These are phyloP conservation scores for Agriopis marginaria DNA, from an alignment of 2,888 invertebrate genomes.

Conservation along the genomic window DNA sequence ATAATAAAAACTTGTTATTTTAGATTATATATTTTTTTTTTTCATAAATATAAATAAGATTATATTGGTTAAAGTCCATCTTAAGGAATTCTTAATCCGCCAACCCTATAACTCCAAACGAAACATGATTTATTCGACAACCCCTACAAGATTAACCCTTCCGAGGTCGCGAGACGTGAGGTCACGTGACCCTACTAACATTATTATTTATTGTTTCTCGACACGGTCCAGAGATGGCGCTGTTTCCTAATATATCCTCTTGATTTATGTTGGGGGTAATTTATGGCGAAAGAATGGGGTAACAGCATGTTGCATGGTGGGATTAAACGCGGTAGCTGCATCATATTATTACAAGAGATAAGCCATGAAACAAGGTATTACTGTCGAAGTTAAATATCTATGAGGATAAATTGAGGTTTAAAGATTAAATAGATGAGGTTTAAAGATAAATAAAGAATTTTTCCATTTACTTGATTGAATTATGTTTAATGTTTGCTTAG, in stretches of 20 bases:
- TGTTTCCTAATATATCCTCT: slow-evolving; percentile 18
- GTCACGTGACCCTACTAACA: slow-evolving; percentile 63
- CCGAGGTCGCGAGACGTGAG: slow-evolving; percentile 74
- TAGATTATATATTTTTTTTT: too few relatives aligned
- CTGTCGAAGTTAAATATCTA: slow-evolving; percentile 4
- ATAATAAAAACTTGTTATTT: too few relatives aligned
- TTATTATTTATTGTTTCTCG: slow-evolving; percentile 75
- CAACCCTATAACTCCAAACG: slow-evolving; percentile 69
- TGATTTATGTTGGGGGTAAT: slow-evolving; percentile 40
- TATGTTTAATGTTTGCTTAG: too few relatives aligned
- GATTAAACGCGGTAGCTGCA: slow-evolving; percentile 15
- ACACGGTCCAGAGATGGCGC: slow-evolving; percentile 50
- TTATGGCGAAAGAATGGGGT: slow-evolving; percentile 37
- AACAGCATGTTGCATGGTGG: slow-evolving; percentile 29
- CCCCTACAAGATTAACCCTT: slow-evolving; percentile 84
- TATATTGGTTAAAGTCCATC: too few relatives aligned
- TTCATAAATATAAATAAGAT: too few relatives aligned
- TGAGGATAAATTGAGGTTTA: not conserved
- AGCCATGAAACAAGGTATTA: slow-evolving; percentile 9
- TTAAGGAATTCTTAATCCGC: slow-evolving; percentile 14
- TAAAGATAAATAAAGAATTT: not conserved
- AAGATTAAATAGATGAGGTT: not conserved
- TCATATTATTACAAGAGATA: not conserved
- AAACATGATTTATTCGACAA: slow-evolving; percentile 83
- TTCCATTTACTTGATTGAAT: too few relatives aligned